A percentile compares a stretch with the other conserved stretches of the same genome.
phyloP scores from a whole-genome alignment of 2,888 invertebrate species.

The Clistopyga incitator region DNA sequence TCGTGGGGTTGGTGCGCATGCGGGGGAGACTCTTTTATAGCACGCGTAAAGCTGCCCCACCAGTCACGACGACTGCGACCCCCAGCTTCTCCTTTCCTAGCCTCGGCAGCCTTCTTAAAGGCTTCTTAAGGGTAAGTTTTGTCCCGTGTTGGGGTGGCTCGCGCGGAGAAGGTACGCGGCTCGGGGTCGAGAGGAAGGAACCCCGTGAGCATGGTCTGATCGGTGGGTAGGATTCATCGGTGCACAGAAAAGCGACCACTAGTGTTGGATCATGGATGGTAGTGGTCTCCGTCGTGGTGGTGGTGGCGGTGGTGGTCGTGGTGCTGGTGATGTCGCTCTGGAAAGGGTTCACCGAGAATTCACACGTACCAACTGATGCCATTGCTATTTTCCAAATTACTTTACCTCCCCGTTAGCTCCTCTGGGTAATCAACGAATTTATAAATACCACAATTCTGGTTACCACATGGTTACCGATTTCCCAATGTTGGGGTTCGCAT shows the following conservation, averaged over 20 bases:
- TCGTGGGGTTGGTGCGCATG: constrained; percentile 81
- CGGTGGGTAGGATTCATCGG: constrained; percentile 37
- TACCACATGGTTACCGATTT: not conserved
- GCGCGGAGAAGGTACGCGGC: constrained; percentile 7
- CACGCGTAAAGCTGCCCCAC: constrained; percentile 63
- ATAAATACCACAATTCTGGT: constrained; percentile 3
- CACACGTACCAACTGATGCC: constrained; percentile 37
- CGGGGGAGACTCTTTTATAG: constrained; percentile 81
- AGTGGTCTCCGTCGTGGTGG: constrained; percentile 1
- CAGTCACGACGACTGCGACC: constrained; percentile 40
- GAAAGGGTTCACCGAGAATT: constrained; percentile 52
- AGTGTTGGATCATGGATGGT: constrained; percentile 1
- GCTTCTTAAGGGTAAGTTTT: constrained; percentile 83
- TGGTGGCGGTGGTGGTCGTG: constrained; percentile 12
- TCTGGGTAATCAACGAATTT: not conserved
- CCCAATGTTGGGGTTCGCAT: not conserved
- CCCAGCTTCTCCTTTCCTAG: constrained; percentile 64
- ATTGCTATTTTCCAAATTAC: constrained; percentile 53
- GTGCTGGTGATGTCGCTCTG: constrained; percentile 33
- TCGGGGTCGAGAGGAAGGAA: constrained; percentile 20
- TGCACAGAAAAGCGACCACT: constrained; percentile 53
- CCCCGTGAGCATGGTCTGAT: constrained; percentile 12
- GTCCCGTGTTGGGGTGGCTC: constrained; percentile 73
- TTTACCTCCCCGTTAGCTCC: not conserved
- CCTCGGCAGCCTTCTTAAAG: constrained; percentile 82